phyloP scores from a whole-genome alignment of 2,797 vertebrate genomes.

The Salarias fasciatus region DNA sequence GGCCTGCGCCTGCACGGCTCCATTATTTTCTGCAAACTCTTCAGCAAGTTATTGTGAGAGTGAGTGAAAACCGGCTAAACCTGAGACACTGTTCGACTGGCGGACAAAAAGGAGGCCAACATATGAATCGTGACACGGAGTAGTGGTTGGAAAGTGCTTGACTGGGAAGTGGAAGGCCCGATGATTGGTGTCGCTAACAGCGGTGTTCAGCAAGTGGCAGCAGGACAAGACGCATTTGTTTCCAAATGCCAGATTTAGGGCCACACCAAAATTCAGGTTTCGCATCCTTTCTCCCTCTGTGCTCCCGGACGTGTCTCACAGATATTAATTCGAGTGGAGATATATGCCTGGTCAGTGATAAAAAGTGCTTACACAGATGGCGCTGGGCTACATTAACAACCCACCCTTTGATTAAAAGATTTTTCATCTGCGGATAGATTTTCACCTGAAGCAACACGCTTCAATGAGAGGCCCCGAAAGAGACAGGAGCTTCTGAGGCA shows the following conservation, averaged over 20 bases:
- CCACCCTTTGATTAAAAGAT: constrained; percentile 75
- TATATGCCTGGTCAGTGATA: constrained; percentile 77
- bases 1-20: constrained; percentile 41
- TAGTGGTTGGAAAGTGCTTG: constrained; percentile 27
- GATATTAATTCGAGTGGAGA: constrained; percentile 47
- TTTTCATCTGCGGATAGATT: constrained; percentile 64
- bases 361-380: constrained; percentile 78
- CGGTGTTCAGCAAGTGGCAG: constrained; percentile 24
- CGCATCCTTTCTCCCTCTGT: background rate
- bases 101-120: constrained; percentile 39
- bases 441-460: constrained; percentile 70
- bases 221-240: constrained; percentile 12
- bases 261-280: constrained; percentile 35
- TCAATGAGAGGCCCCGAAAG: constrained; percentile 63
- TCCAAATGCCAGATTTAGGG: constrained; percentile 30
- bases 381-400: constrained; percentile 70
- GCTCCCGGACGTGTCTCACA: constrained; percentile 43
- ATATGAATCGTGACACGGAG: constrained; percentile 46
- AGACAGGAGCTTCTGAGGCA: constrained; percentile 79
- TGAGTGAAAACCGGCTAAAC: constrained; percentile 53
- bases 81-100: constrained; percentile 36
- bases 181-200: constrained; percentile 49
- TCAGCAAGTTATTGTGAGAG: constrained; percentile 57
- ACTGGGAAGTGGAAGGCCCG: constrained; percentile 35
- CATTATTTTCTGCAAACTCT: constrained; percentile 58